These are phyloP conservation scores for Encarsia formosa DNA, from an alignment of 2,888 invertebrate genomes.

Conservation along the genomic window DNA sequence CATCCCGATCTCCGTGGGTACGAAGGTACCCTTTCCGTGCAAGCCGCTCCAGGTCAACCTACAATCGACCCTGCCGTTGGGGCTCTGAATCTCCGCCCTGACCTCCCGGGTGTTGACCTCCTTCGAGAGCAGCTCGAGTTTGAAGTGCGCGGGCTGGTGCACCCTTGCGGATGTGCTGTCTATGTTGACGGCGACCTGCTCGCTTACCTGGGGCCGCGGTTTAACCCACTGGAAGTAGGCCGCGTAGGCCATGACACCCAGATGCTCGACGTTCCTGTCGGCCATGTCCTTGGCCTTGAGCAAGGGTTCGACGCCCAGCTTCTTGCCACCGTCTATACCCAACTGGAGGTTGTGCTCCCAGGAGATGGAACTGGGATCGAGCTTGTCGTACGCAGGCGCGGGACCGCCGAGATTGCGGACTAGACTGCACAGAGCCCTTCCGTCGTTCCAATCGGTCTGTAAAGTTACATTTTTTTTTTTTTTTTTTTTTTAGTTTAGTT, in stretches of 20 bases:
- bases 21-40: slow-evolving; percentile 74
- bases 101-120: slow-evolving; percentile 71
- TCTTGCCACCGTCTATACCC: slow-evolving; percentile 64
- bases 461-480: too few relatives aligned
- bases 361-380: slow-evolving; percentile 69
- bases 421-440: slow-evolving; percentile 80
- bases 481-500: too few relatives aligned
- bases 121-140: slow-evolving; percentile 67
- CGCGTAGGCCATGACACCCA: slow-evolving; percentile 97
- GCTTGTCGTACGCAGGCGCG: slow-evolving; percentile 74
- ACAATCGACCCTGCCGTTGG: slow-evolving; percentile 63
- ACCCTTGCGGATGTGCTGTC: slow-evolving; percentile 83
- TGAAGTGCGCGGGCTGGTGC: slow-evolving; percentile 77
- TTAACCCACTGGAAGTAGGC: slow-evolving; percentile 88
- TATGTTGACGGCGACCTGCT: slow-evolving; percentile 73
- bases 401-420: slow-evolving; percentile 87
- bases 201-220: slow-evolving; percentile 77
- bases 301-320: slow-evolving; percentile 81
- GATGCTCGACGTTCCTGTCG: slow-evolving; percentile 89
- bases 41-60: slow-evolving; percentile 49
- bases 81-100: slow-evolving; percentile 73
- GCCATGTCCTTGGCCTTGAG: slow-evolving; percentile 92
- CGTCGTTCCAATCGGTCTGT: slow-evolving; percentile 97
- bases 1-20: slow-evolving; percentile 88
- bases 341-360: slow-evolving; percentile 80